Base-by-base conservation (phyloP, 2,113 vertebrate genomes). In the Ascaphus truei region DNA sequence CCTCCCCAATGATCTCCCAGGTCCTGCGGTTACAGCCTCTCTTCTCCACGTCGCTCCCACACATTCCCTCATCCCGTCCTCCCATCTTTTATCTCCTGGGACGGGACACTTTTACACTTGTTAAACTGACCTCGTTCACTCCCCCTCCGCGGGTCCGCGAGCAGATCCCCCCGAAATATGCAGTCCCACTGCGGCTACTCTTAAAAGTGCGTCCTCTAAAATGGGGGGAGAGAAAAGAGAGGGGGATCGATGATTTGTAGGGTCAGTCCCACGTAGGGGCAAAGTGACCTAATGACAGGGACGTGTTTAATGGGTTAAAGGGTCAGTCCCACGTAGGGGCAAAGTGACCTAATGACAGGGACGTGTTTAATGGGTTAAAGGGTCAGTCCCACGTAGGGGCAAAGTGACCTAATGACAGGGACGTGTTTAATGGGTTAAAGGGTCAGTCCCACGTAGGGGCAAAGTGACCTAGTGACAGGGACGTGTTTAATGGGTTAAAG, bases 131-230 rank as follows among this genome's bases (percentile, higher is more conserved):
- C 93, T 96, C 95, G 0, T 94, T 97, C 65, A 97, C 93, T 0
- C 94, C 95, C 1, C 94, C 90, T 1, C 92, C 92, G 25, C 83
- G 86, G 31, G 88, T 60, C 0, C 77, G 65, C 0, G 96, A 95
- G 76, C 96, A 98, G 75, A 98, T 87, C 26, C 95, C 95, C 73
- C 94, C 93, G 8, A 95, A 91, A 6, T 88, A 98, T 60, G 95
- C 94, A 0, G 90, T 92, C 50, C 95, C 95, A 0, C 95, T 98
- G 76, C 94, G 93, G 78, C 92, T 92, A 66, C 92, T 96, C 78
- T 93, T 91, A 76, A 98, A 98, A 0, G 92, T 97, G 18, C 86
- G 90, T 22, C 95, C 95, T 82, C 96, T 98, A 80, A 0, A 47
- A n/a, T n/a, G 56, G n/a, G n/a, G 25, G 45, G 45, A 76, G 23